Base-by-base conservation (phyloP, 2,797 vertebrate genomes). In the Hipposideros larvatus region DNA sequence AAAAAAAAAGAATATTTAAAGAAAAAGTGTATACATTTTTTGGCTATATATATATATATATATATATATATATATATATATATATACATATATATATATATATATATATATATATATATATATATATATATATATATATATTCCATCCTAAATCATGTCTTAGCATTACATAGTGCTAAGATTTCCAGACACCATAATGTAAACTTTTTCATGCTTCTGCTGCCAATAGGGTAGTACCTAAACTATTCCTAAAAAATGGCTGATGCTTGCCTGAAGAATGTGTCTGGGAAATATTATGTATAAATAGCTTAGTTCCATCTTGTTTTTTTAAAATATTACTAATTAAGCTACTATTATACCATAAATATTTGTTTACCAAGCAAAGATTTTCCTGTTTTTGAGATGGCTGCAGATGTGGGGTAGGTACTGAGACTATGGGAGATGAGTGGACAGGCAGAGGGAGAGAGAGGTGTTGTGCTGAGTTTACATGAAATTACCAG, bases 281-380 rank as follows among this genome's bases (percentile, higher is more conserved):
- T 75, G 11, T 80, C 41, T 93, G 70, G 73, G 71, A 94, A 74
- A 90, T 73, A 41, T 11, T 59, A 41, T 46, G 18, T 59, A 8
- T 89, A 55, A 91, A 66, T 57, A 74, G 18, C 34, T 55, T 91
- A 78, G 18, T 87, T 87, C 37, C 19, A 46, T 78, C 65, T 53
- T 71, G 24, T 75, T 84, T 80, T 57, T 91, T 37, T 77, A 41
- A 63, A 74, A 34, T 75, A 66, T 80, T 68, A 63, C 19, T 2
- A 94, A 80, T 46, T 79, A 51, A 93, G 21, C 31, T 71, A 78
- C 37, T 6, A 28, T 51, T 66, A 46, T 18, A 66, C 11, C 31
- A 24, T 73, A 87, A 92, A 51, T 63, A 83, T 61, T 65, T 95
- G 79, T 83, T 78, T 87, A 86, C 70, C n/a, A 31, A 86, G 85